Evolutionary conservation across 2,797 vertebrate genomes (phyloP).

Genomic region (Sebastes matsubarae): DNA sequence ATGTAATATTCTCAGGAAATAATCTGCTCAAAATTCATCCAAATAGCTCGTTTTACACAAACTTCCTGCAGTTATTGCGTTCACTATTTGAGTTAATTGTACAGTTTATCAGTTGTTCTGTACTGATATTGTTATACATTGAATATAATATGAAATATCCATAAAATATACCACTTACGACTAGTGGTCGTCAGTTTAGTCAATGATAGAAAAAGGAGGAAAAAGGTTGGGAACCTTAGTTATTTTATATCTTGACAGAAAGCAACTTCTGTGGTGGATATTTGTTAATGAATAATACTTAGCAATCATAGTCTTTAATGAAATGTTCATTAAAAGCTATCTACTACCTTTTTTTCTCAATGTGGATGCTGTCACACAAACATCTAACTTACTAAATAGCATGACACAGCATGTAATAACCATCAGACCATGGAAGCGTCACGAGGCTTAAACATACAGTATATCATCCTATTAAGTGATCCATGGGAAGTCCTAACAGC

Average conservation of each 20-base stretch:
- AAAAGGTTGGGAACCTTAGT: no score
- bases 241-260: background rate
- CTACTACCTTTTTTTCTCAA: background rate
- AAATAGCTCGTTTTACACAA: no score
- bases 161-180: no score
- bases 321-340: background rate
- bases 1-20: no score
- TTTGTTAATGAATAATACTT: background rate
- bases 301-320: background rate
- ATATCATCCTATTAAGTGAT: background rate
- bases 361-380: background rate
- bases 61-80: no score
- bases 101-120: no score
- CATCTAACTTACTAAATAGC: conserved; percentile 21
- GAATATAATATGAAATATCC: no score
- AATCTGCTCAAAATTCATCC: no score
- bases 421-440: background rate
- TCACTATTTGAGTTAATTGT: no score
- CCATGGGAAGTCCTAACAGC: background rate
- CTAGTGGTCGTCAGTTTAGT: accelerated
- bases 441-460: background rate
- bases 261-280: background rate
- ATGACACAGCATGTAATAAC: conserved; percentile 11
- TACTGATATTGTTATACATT: no score
- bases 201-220: no score